These are phyloP conservation scores for Scortum barcoo DNA, from an alignment of 2,113 vertebrate species.

Conservation along the genomic window DNA sequence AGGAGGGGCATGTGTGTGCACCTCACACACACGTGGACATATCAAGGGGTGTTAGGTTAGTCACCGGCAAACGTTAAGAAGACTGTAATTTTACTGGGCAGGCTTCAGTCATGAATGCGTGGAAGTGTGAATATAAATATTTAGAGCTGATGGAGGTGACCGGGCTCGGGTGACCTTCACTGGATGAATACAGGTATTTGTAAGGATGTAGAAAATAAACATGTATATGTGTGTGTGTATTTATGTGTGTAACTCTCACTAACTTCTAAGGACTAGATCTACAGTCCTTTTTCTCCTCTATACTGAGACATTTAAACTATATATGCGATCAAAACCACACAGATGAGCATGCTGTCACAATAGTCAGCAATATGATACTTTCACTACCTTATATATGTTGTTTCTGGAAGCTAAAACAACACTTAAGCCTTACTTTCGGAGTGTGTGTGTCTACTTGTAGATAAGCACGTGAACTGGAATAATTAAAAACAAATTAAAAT, in stretches of 20 bases:
- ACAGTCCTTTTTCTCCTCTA: not conserved
- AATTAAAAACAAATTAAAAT: slow-evolving; percentile 35
- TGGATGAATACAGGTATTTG: slow-evolving; percentile 31
- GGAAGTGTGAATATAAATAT: slow-evolving; percentile 40
- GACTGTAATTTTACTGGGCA: slow-evolving; percentile 55
- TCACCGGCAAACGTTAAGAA: slow-evolving; percentile 17
- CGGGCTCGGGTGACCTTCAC: slow-evolving; percentile 47
- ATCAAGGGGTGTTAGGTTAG: slow-evolving; percentile 16
- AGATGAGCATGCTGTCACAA: not conserved
- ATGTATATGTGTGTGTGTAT: not conserved
- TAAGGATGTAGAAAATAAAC: slow-evolving; percentile 29
- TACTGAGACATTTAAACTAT: not conserved
- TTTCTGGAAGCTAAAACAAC: not conserved
- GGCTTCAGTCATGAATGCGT: slow-evolving; percentile 37
- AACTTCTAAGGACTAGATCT: not conserved
- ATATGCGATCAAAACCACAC: not conserved
- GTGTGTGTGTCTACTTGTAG: not conserved
- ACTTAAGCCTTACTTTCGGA: not conserved
- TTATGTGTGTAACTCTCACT: not conserved
- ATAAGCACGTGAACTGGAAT: slow-evolving; percentile 7
- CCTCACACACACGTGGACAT: not conserved
- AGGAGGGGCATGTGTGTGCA: not conserved
- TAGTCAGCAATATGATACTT: not conserved
- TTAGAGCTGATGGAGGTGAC: slow-evolving; percentile 1
- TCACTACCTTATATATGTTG: not conserved